Conservation (phyloP, 2,888 invertebrate species). For the Tetragonula carbonaria region DNA sequence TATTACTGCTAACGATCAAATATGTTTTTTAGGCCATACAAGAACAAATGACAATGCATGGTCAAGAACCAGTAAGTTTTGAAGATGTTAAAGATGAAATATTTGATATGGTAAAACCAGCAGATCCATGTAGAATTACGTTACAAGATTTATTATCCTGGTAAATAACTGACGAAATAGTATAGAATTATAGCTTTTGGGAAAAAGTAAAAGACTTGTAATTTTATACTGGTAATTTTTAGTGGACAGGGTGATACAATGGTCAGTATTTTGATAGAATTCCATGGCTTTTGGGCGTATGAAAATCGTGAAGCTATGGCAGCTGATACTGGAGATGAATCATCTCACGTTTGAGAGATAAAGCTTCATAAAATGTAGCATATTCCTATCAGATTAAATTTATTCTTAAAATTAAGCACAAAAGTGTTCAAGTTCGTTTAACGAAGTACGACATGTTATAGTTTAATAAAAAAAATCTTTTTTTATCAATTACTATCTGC, state of each 20-base stretch:
- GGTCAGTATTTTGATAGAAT: constrained; percentile 96
- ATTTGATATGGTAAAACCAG: constrained; percentile 98
- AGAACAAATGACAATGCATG: constrained; percentile 94
- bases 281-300: constrained; percentile 98
- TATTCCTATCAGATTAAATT: constrained; percentile 27
- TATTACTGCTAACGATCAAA: not conserved
- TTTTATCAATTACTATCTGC: not conserved
- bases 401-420: not conserved
- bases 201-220: not conserved
- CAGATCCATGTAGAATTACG: constrained; percentile 93
- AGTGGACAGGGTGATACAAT: constrained; percentile 98
- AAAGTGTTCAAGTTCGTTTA: not conserved
- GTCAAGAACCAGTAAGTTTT: constrained; percentile 95
- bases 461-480: constrained; percentile 24
- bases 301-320: constrained; percentile 95
- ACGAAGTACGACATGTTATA: constrained; percentile 5
- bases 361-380: constrained; percentile 30
- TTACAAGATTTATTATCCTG: constrained; percentile 92
- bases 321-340: constrained; percentile 86
- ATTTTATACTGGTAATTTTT: constrained; percentile 70
- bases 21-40: constrained; percentile 90
- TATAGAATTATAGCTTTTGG: not conserved
- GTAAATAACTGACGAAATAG: constrained; percentile 81
- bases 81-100: constrained; percentile 98
- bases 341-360: constrained; percentile 79